Conservation (phyloP, 2,888 invertebrate genomes). For the Asteroscopus sphinx region DNA sequence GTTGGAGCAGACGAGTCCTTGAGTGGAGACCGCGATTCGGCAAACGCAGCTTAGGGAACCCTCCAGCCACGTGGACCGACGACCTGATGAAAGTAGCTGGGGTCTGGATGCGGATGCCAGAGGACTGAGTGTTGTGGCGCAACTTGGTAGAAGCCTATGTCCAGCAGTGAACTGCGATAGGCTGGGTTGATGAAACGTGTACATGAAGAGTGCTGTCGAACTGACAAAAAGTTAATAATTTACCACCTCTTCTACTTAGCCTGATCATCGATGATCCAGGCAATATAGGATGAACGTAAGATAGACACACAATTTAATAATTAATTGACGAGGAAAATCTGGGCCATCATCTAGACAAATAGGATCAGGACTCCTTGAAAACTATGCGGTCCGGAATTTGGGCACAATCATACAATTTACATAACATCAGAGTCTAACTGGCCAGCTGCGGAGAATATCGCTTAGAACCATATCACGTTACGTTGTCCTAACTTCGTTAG, state of each 20-base stretch:
- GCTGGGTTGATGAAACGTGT: too few relatives aligned
- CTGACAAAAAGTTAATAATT: neutral
- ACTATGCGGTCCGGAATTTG: constrained; percentile 35
- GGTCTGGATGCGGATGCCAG: too few relatives aligned
- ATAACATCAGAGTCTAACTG: constrained; percentile 32
- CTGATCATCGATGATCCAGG: neutral
- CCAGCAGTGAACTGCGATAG: too few relatives aligned
- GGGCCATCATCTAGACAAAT: constrained; percentile 1
- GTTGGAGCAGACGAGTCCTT: too few relatives aligned
- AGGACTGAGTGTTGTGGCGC: too few relatives aligned
- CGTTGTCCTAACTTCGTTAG: constrained; percentile 25
- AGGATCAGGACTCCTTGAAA: constrained; percentile 30
- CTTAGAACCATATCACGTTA: constrained; percentile 35
- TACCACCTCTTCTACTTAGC: neutral
- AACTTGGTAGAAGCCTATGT: too few relatives aligned
- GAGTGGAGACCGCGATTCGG: too few relatives aligned
- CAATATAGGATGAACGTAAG: neutral
- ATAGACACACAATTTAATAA: neutral
- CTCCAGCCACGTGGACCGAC: too few relatives aligned
- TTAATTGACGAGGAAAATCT: neutral
- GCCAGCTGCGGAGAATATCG: constrained; percentile 28
- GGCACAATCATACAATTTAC: constrained; percentile 39
- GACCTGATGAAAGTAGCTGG: too few relatives aligned
- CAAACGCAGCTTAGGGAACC: too few relatives aligned
- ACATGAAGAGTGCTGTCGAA: neutral